Base-by-base conservation (phyloP, 2,113 vertebrate species). In the Pelobates fuscus region DNA sequence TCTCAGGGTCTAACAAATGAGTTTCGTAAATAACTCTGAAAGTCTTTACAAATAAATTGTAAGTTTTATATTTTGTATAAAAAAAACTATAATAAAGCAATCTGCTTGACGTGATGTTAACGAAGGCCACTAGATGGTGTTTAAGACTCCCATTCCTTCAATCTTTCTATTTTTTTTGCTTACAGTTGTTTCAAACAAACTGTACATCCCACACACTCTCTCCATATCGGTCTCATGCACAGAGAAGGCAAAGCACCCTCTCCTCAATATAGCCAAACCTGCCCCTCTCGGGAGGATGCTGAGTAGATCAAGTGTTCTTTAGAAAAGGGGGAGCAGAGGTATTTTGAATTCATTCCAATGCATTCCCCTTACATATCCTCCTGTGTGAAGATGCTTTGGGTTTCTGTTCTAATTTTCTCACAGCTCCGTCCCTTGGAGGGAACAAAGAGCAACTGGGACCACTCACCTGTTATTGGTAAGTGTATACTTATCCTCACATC, bases 381-480 rank as follows among this genome's bases (percentile, higher is more conserved):
- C 43, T 57, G 20, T 43, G 21, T 15, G 23, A 74, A 41, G 23
- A 74, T 74, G 71, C 23, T 58, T 29, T 74, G 71, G 71, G 37
- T 74, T 21, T 41, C 20, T 57, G 24, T 43, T 18, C n/a, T 74
- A 8, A 21, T 65, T 7, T 25, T 65, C 8, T 21, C 18, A 15
- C 23, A 65, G 30, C 18, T 41, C 8, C 5, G 15, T 8, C 37
- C 49, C 52, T 65, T 52, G 27, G 30, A 74, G 23, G 62, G 61
- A 12, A 58, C 24, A 26, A 15, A 8, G 5, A 27, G 24, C 8
- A 41, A 11, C 10, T 73, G 44, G 61, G 29, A 73, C 21, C 52
- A 52, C 30, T 66, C 62, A 66, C 23, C 23, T 58, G n/a, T 27
- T 0, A 25, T 32, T 12, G 71, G 71, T 74, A 74, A 66, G 71